Percentiles rank a stretch among this genome's conserved stretches.
These are phyloP conservation scores for Poeciliopsis turrubarensis DNA, from an alignment of 2,113 vertebrate genomes.

Conservation along the genomic window DNA sequence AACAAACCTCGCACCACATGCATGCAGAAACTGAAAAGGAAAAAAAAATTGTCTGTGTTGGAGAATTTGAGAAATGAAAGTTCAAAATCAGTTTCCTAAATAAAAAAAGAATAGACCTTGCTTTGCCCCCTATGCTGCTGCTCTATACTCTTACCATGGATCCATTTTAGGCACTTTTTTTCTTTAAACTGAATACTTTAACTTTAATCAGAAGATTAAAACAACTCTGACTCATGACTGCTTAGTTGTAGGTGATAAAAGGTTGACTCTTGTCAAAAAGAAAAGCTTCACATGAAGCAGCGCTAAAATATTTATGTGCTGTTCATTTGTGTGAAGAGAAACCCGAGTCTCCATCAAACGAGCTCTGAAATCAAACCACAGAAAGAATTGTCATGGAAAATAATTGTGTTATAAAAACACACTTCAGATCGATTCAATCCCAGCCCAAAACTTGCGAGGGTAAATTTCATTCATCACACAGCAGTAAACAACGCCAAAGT, in stretches of 20 bases:
- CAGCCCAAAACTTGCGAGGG: neutral
- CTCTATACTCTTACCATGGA: neutral
- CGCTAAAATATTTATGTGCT: constrained; percentile 8
- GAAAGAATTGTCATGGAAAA: neutral
- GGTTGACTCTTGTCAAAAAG: constrained; percentile 24
- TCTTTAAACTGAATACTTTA: constrained; percentile 30
- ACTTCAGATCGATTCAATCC: neutral
- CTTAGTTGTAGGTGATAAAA: constrained; percentile 39
- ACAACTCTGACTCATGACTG: constrained; percentile 18
- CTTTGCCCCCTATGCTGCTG: constrained; percentile 37
- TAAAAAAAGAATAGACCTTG: constrained; percentile 47
- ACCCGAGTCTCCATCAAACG: neutral
- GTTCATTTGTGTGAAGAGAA: neutral
- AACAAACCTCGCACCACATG: constrained; percentile 4
- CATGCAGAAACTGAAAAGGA: constrained; percentile 41
- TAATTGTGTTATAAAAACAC: neutral
- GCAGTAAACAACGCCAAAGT: neutral
- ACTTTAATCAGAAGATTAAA: constrained; percentile 32
- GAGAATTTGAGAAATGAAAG: constrained; percentile 37
- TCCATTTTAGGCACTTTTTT: neutral
- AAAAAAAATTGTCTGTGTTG: neutral
- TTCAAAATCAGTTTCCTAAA: constrained; percentile 49
- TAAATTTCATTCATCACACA: neutral
- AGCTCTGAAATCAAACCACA: neutral
- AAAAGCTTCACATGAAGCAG: constrained; percentile 14